phyloP scores from a whole-genome alignment of 2,113 vertebrate species.

The Platichthys stellatus region DNA sequence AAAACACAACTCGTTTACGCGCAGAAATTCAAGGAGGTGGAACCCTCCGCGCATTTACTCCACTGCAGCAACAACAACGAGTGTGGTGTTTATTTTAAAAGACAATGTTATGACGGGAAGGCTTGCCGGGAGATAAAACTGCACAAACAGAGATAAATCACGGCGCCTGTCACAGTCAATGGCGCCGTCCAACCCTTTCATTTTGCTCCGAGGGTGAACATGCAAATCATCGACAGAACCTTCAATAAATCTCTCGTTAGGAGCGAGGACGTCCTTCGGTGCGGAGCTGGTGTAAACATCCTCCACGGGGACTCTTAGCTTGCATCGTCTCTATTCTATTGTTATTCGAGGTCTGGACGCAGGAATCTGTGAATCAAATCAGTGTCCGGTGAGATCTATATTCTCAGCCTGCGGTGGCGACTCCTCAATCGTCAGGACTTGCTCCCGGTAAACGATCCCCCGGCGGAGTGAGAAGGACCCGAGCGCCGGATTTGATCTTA shows the following conservation, averaged over 20 bases:
- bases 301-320: conserved; percentile 1
- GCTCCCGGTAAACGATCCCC: conserved; percentile 22
- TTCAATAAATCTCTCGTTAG: conserved; percentile 65
- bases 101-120: conserved; percentile 30
- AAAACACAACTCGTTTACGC: conserved; percentile 20
- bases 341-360: conserved; percentile 39
- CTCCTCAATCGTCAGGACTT: conserved; percentile 9
- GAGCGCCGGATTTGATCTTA: neutral
- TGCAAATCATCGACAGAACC: conserved; percentile 63
- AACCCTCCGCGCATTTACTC: neutral
- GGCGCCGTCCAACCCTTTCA: conserved; percentile 72
- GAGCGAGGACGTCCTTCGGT: conserved; percentile 47
- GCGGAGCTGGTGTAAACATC: conserved; percentile 22
- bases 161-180: conserved; percentile 54
- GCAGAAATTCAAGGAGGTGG: neutral
- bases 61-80: neutral
- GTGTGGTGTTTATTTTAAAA: neutral
- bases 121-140: conserved; percentile 43
- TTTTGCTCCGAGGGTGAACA: conserved; percentile 55
- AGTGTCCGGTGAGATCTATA: conserved; percentile 57
- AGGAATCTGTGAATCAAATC: conserved; percentile 61
- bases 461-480: conserved; percentile 7
- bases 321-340: neutral
- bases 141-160: conserved; percentile 68
- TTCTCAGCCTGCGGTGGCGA: conserved; percentile 19